Conservation (phyloP, 2,888 invertebrate genomes). For the Sipha maydis region DNA sequence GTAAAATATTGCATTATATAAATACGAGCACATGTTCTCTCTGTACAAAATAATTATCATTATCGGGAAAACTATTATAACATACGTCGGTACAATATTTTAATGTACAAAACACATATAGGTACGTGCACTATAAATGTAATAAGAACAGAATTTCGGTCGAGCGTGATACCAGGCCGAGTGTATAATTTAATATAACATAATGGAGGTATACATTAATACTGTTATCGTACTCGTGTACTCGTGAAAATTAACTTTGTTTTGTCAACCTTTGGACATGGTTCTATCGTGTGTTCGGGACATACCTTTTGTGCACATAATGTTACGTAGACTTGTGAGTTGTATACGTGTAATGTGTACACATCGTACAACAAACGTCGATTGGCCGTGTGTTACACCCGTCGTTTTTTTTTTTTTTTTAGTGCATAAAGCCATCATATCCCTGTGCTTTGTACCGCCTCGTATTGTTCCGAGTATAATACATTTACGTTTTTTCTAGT, state of each 20-base stretch:
- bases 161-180: background rate
- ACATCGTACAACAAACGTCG: background rate
- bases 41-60: background rate
- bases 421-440: too few relatives aligned
- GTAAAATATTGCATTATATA: background rate
- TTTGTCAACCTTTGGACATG: slow-evolving; percentile 35
- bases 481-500: too few relatives aligned
- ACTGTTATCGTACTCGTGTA: too few relatives aligned
- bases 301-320: background rate
- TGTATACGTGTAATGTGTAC: background rate
- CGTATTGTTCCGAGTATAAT: too few relatives aligned
- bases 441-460: too few relatives aligned
- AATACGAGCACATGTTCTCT: background rate
- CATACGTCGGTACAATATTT: background rate
- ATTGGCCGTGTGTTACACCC: background rate
- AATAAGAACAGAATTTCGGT: background rate
- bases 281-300: slow-evolving; percentile 16
- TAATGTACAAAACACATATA: background rate
- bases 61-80: background rate
- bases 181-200: background rate
- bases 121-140: background rate
- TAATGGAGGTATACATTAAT: background rate
- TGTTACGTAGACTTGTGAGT: background rate
- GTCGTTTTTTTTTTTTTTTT: background rate
- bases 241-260: background rate